Base-by-base conservation (phyloP, 2,113 vertebrate species). In the Semnopithecus entellus region DNA sequence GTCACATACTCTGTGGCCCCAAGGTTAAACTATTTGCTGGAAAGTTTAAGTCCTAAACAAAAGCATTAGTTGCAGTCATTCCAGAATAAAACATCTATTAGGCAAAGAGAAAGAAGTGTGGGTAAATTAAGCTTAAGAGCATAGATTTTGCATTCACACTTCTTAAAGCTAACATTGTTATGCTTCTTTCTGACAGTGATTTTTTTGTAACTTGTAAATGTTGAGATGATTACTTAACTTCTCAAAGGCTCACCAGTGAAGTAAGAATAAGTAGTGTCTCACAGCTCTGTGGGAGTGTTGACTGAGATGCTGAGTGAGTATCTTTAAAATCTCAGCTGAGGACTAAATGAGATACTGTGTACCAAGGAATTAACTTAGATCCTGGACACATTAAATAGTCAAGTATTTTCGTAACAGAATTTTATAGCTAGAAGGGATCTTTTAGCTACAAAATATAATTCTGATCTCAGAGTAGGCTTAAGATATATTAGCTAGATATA, bases 21-120 rank as follows among this genome's bases (percentile, higher is more conserved):
- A 10, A 84, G 92, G 95, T 68, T n/a, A 90, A 93, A 87, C 82
- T 90, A 81, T 85, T 87, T 70, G 80, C 76, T 94, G 81, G 84
- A 84, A 91, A 82, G 48, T 92, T 27, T 90, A 97, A 68, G 14
- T 73, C 88, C 70, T 55, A 80, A 84, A 97, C 64, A 89, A 92
- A 97, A 89, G 79, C 64, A 85, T 80, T 70, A 57, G 84, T 55
- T 84, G 52, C 64, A 95, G 76, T 30, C 35, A 66, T n/a, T 91
- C 43, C 66, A 78, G 83, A 97, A 64, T 64, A 22, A 94, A 93
- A 92, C 40, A 84, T 76, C 40, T 87, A 64, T 10, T 75, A 66
- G 45, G 45, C 59, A 84, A 91, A 95, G 73, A 93, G 55, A 97
- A 84, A 92, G 64, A 64, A 32, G 30, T 88, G 25, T 45, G 48